These are phyloP conservation scores for Harpalus rufipes DNA, from an alignment of 2,888 invertebrate genomes.

Conservation along the genomic window DNA sequence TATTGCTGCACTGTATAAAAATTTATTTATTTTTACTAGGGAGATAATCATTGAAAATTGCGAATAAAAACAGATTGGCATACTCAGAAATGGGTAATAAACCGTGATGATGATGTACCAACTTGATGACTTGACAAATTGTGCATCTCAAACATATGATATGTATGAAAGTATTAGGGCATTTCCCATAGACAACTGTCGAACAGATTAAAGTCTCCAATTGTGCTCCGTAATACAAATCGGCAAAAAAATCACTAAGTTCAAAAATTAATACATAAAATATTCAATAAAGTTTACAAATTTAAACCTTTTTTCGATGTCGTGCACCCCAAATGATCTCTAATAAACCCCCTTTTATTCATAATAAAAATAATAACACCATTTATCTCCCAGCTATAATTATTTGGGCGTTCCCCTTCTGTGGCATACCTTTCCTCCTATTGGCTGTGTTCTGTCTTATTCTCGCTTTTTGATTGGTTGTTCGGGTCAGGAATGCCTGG, in stretches of 20 bases:
- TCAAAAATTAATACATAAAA: background rate
- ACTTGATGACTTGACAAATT: too few relatives aligned
- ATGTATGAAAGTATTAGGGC: too few relatives aligned
- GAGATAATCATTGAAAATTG: too few relatives aligned
- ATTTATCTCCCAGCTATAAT: background rate
- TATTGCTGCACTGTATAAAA: too few relatives aligned
- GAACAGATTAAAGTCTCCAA: too few relatives aligned
- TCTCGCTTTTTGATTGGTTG: background rate
- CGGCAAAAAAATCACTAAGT: background rate
- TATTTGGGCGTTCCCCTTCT: background rate
- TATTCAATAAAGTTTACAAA: background rate
- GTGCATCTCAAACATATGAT: too few relatives aligned
- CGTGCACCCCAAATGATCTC: background rate
- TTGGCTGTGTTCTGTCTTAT: background rate
- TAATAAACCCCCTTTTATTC: background rate
- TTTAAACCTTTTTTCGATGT: background rate
- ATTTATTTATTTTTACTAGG: too few relatives aligned
- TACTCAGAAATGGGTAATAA: too few relatives aligned
- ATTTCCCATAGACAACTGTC: too few relatives aligned
- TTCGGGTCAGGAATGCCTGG: background rate
- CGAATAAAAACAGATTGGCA: too few relatives aligned
- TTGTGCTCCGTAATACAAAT: too few relatives aligned
- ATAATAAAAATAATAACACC: conserved; percentile 2
- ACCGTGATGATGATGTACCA: too few relatives aligned
- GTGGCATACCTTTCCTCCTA: background rate